A percentile compares a stretch with the other conserved stretches of the same genome.
Evolutionary conservation across 2,797 vertebrate genomes (phyloP).

Genomic region (Anguilla marmorata): DNA sequence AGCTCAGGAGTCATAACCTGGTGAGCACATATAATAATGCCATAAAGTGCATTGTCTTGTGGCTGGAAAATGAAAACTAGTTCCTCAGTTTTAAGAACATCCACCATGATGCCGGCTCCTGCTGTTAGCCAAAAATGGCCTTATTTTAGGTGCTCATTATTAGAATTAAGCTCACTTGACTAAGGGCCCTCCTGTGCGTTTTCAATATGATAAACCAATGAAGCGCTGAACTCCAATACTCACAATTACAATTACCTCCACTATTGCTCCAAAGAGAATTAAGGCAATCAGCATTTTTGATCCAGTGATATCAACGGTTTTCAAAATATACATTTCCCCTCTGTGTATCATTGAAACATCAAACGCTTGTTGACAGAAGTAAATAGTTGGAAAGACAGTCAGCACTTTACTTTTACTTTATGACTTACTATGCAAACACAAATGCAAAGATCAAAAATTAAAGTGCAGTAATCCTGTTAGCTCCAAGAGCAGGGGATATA

Average conservation of each 20-base stretch:
- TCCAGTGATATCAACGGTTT: background rate
- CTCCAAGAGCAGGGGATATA: background rate
- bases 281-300: background rate
- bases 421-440: background rate
- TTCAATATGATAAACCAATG: constrained; percentile 12
- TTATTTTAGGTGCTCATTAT: background rate
- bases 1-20: background rate
- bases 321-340: background rate
- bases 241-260: background rate
- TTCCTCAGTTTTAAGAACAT: background rate
- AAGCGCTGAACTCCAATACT: background rate
- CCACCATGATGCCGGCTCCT: background rate
- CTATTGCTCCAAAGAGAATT: constrained; percentile 4
- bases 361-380: background rate
- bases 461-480: background rate
- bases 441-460: background rate
- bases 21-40: background rate
- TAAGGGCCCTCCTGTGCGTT: background rate
- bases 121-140: background rate
- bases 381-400: background rate
- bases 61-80: background rate
- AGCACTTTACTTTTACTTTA: background rate
- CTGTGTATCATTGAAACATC: background rate
- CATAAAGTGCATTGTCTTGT: background rate
- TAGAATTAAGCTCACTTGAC: background rate